These are phyloP conservation scores for Torymus auratus DNA, from an alignment of 2,888 invertebrate species.

Conservation along the genomic window DNA sequence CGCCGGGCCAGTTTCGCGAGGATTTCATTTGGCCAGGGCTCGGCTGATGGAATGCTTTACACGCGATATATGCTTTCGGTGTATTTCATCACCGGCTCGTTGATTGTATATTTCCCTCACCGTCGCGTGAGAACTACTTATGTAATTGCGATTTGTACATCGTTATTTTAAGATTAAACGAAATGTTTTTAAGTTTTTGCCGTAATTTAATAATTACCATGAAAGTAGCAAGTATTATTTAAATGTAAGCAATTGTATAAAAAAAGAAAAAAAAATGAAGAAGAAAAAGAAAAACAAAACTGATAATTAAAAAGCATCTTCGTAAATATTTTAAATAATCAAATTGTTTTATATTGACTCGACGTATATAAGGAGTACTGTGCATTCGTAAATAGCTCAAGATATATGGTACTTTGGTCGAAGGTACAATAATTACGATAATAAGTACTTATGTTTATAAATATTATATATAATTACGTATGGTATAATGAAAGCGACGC, in stretches of 20 bases:
- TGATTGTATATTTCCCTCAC: constrained; percentile 25
- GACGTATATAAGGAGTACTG: constrained; percentile 42
- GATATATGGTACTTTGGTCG: constrained; percentile 47
- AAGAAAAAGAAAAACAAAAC: constrained; percentile 13
- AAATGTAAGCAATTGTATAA: constrained; percentile 52
- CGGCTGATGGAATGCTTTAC: too few relatives aligned
- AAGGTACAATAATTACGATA: constrained; percentile 57
- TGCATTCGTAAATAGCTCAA: constrained; percentile 38
- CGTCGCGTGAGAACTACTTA: constrained; percentile 30
- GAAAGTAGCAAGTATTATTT: constrained; percentile 48
- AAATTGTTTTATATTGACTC: constrained; percentile 54
- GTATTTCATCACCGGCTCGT: constrained; percentile 6
- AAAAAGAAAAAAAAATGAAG: constrained; percentile 43
- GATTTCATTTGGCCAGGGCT: too few relatives aligned
- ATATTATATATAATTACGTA: constrained; percentile 21
- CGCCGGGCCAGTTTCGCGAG: too few relatives aligned
- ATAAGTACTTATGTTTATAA: constrained; percentile 46
- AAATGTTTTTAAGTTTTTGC: constrained; percentile 21
- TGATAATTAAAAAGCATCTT: constrained; percentile 47
- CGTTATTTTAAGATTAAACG: constrained; percentile 24
- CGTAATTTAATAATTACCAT: constrained; percentile 7
- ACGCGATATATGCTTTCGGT: not conserved
- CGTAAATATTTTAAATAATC: constrained; percentile 57
- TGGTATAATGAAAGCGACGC: constrained; percentile 21
- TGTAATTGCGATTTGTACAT: constrained; percentile 43